These are phyloP conservation scores for Pecten maximus DNA, from an alignment of 2,888 invertebrate genomes.

Conservation along the genomic window DNA sequence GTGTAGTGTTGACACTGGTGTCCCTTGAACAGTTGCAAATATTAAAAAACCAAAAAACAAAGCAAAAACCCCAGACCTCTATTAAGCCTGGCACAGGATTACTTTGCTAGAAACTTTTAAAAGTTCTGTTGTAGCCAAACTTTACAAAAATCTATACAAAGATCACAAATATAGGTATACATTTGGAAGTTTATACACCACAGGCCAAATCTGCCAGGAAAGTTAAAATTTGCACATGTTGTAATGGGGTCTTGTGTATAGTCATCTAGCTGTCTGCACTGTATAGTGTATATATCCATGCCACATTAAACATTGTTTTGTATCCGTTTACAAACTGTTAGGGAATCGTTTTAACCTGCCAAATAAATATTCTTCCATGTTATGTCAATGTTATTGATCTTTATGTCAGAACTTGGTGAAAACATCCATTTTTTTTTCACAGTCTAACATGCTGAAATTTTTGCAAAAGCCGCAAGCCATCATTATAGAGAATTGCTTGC, in stretches of 20 bases:
- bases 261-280: neutral
- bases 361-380: neutral
- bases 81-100: no score
- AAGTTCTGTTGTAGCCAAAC: no score
- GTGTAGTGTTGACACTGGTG: no score
- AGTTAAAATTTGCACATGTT: neutral
- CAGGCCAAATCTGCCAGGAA: neutral
- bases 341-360: conserved; percentile 30
- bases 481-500: neutral
- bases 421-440: neutral
- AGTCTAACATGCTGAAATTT: conserved; percentile 1
- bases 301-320: conserved; percentile 6
- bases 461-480: neutral
- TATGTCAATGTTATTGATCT: neutral
- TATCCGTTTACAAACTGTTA: conserved; percentile 17
- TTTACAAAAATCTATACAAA: neutral
- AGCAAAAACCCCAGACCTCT: no score
- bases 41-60: no score
- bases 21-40: no score
- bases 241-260: neutral
- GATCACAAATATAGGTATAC: neutral
- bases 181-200: neutral
- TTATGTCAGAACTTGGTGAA: conserved; percentile 15
- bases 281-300: neutral
- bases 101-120: no score